Evolutionary conservation across 92 coral and sea anemone species (phyloP), one percentile per base, ranked within the genome.

Genomic region (Metridium senile): DNA sequence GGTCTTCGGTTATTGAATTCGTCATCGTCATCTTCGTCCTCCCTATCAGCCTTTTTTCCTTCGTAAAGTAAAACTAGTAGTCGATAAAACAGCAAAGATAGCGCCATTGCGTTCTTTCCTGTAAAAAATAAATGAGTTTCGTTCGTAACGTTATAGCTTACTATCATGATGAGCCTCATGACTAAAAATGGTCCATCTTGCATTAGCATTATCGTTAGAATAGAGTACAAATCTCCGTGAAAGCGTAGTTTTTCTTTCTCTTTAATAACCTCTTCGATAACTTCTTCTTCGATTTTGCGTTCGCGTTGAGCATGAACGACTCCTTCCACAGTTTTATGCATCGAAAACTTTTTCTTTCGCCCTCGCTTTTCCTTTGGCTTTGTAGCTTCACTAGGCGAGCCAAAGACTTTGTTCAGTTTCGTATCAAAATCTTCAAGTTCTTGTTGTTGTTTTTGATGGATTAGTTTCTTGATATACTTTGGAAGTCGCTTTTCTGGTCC

Each of bases 161-260:
- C 62, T 11, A 89, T 89, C 82, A 95, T 82, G 1, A 92, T 75
- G 23, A 95, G 87, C 0, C 99, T 89, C 46, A 95, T 91, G 11
- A 93, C 87, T 11, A 95, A 80, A 66, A 95, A 95, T 29, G 99
- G 99, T 18, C 97, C 99, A 35, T 95, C 99, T 72, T 92, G 97
- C 99, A 95, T 95, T 3, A 95, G 33, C 90, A 95, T 92, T 33
- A 93, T 81, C 16, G 97, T 93, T 68, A 95, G 70, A 17, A 92
- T 95, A 13, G 93, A 92, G 61, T 95, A 95, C 81, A 95, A 72
- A 63, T 95, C 99, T 1, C 99, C 99, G 77, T 95, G 99, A 22
- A 92, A 86, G 57, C 84, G 89, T 30, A 88, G 88, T 51, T 89
- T 89, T 51, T 91, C 88, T 45, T 80, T 86, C 59, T 90, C 93